Evolutionary conservation across 2,797 vertebrate species (phyloP), one percentile per base, ranked within the genome.

Genomic region (Eospalax fontanierii): DNA sequence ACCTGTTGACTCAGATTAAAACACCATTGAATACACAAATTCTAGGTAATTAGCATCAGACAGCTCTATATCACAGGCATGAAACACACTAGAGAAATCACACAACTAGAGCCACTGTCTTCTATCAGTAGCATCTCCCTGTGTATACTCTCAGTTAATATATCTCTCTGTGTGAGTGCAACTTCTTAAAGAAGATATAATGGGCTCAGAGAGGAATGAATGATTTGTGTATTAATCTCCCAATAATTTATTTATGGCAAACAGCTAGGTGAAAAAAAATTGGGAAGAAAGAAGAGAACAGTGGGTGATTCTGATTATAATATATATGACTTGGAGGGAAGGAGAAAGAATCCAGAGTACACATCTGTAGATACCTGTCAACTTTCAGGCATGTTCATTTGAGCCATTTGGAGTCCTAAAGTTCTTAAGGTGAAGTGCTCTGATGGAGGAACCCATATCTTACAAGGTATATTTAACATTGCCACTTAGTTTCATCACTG

Each of bases 71-170:
- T 7, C 21, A 28, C 12, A 33, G 66, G 35, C 21, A 2, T 57
- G 40, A 57, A 66, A 4, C 3, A 4, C 3, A 35, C 4, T 11
- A 33, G 33, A 40, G 33, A 35, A 12, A 46, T 18, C 38, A 83
- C 63, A 15, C 14, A 6, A 14, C 1, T 0, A 6, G 35, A 85
- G 16, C 28, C 38, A 3, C 19, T 15, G 1, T 16, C 22, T 73
- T n/a, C 2, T 2, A 2, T 26, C 1, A 26, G 0, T 22, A 33
- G 16, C 15, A 33, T 74, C 57, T 81, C 18, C 22, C 2, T 2
- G 0, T 10, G 22, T 10, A 15, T 43, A 21, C 6, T 71, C 50
- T 63, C 40, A 38, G 43, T 63, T 26, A 86, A 40, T 16, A 65
- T 14, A 65, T 43, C 33, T 71, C 38, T 9, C 16, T 7, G 0